phyloP scores from a whole-genome alignment of 2,888 invertebrate species.

The Sussaba pulchella region DNA sequence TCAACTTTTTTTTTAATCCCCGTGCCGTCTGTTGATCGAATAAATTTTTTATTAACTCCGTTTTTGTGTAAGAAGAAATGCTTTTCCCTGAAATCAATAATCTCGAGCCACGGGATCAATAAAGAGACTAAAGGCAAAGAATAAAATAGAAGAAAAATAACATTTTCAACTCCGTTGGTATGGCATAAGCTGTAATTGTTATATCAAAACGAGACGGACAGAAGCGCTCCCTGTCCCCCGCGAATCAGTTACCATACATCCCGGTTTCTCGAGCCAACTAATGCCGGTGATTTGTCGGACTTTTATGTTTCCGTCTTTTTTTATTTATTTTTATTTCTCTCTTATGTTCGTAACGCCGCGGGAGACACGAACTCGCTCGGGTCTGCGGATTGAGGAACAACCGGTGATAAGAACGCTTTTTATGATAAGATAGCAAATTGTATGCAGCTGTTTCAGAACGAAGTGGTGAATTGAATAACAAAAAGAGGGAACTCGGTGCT shows the following conservation, averaged over 20 bases:
- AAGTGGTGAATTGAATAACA: conserved; percentile 40
- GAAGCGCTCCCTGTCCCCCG: conserved; percentile 29
- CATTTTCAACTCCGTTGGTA: too few species aligned
- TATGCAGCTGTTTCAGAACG: conserved; percentile 63
- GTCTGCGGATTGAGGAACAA: conserved; percentile 43
- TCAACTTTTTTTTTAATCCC: too few species aligned
- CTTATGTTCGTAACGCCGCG: conserved; percentile 6
- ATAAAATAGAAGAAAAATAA: too few species aligned
- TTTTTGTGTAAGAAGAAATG: too few species aligned
- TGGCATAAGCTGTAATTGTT: too few species aligned
- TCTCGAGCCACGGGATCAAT: too few species aligned
- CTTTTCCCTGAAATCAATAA: too few species aligned
- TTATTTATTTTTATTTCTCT: not conserved
- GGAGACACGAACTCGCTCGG: conserved; percentile 25
- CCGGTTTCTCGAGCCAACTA: conserved; percentile 36
- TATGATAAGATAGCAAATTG: conserved; percentile 68
- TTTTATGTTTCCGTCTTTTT: conserved; percentile 45
- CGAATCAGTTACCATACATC: conserved; percentile 2
- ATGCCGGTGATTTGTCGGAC: conserved; percentile 45
- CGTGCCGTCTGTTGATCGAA: too few species aligned
- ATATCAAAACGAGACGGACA: not conserved
- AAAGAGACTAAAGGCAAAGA: too few species aligned
- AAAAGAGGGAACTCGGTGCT: conserved; percentile 21
- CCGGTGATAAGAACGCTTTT: conserved; percentile 51
- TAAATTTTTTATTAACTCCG: too few species aligned